Percentiles rank a stretch among this genome's conserved stretches.
Conservation (phyloP, 2,888 invertebrate species). For the Deroplatys truncata region DNA sequence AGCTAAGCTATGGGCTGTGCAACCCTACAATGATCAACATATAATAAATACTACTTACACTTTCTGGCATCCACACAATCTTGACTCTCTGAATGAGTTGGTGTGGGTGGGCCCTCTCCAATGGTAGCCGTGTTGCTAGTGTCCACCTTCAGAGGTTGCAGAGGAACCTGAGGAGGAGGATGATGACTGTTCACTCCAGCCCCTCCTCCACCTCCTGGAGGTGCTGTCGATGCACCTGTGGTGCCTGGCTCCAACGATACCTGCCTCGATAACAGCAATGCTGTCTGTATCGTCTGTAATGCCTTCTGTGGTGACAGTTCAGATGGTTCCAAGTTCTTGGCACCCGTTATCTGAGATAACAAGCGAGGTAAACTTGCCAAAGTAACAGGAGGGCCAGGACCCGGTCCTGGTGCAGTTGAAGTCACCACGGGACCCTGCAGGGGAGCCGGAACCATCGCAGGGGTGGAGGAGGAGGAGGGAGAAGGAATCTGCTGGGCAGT, state of each 20-base stretch:
- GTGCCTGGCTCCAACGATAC: slow-evolving; percentile 30
- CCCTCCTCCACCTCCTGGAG: slow-evolving; percentile 3
- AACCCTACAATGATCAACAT: too few relatives aligned
- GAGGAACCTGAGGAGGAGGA: slow-evolving; percentile 32
- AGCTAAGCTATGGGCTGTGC: too few relatives aligned
- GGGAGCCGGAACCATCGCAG: slow-evolving; percentile 41
- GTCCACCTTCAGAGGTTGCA: slow-evolving; percentile 51
- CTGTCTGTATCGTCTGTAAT: slow-evolving; percentile 52
- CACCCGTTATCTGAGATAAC: slow-evolving; percentile 48
- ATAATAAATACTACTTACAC: slow-evolving; percentile 47
- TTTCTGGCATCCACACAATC: slow-evolving; percentile 60
- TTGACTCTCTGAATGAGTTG: slow-evolving; percentile 64
- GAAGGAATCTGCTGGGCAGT: slow-evolving; percentile 19
- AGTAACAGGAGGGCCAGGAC: slow-evolving; percentile 46
- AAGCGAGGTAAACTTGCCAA: slow-evolving; percentile 50
- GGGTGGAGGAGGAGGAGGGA: slow-evolving; percentile 31
- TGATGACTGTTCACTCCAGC: slow-evolving; percentile 29
- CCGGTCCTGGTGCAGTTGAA: slow-evolving; percentile 42
- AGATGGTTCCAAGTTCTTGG: slow-evolving; percentile 52
- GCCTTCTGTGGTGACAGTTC: slow-evolving; percentile 53
- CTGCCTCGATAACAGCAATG: slow-evolving; percentile 41
- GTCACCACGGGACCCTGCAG: slow-evolving; percentile 43
- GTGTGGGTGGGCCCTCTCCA: slow-evolving; percentile 66
- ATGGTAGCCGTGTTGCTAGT: slow-evolving; percentile 39
- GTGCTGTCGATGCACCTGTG: not conserved